phyloP scores from a whole-genome alignment of 2,113 vertebrate species.

The Leptocoma aspasia region DNA sequence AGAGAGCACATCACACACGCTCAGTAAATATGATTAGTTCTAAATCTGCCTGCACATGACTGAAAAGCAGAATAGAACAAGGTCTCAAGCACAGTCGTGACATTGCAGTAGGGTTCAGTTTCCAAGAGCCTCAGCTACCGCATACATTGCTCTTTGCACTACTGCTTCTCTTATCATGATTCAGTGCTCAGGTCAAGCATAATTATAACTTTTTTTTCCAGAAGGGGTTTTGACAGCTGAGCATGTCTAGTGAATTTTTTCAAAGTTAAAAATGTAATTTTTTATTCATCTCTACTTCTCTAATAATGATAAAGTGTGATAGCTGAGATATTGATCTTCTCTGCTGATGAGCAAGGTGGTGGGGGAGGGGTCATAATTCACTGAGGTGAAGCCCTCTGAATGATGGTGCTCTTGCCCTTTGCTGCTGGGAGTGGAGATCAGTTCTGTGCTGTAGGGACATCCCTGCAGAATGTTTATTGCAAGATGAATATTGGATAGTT shows the following conservation, averaged over 20 bases:
- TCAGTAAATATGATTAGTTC: slow-evolving; percentile 12
- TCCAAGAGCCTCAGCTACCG: background rate
- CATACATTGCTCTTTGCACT: background rate
- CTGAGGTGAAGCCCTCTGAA: background rate
- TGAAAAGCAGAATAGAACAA: background rate
- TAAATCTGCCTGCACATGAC: background rate
- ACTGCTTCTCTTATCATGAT: background rate
- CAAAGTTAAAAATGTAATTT: background rate
- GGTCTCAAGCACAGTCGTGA: background rate
- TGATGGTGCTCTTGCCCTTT: background rate
- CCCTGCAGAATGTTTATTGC: background rate
- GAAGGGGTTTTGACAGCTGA: background rate
- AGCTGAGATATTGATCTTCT: background rate
- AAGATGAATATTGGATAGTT: background rate
- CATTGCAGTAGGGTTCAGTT: background rate
- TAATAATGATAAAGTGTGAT: background rate
- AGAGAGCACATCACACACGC: background rate
- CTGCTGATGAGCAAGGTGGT: background rate
- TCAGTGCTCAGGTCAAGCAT: background rate
- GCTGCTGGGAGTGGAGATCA: background rate
- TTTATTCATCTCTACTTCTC: slow-evolving; percentile 1
- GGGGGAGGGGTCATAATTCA: background rate
- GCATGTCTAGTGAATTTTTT: background rate
- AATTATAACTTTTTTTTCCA: background rate
- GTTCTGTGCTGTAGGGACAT: background rate